Conservation (phyloP, 2,113 vertebrate genomes). For the Spea bombifrons region DNA sequence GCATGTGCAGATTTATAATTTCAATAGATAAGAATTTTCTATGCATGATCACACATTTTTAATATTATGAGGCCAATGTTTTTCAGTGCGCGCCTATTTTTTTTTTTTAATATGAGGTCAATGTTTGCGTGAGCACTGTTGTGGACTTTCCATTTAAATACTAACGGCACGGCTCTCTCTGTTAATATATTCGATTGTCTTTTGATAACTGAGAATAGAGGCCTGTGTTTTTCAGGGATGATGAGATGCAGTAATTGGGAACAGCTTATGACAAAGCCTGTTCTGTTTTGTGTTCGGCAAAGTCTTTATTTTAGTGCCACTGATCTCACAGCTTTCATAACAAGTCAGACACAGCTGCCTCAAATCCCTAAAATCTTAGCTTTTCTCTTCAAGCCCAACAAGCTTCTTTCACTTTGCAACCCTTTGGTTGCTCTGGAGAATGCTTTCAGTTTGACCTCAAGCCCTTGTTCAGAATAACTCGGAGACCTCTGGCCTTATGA, state of each 20-base stretch:
- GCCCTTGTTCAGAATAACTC: slow-evolving; percentile 37
- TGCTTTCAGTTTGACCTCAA: slow-evolving; percentile 30
- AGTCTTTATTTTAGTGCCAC: slow-evolving; percentile 41
- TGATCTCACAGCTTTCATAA: slow-evolving; percentile 46
- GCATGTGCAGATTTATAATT: too few species aligned
- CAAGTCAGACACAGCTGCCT: slow-evolving; percentile 39
- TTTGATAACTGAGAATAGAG: slow-evolving; percentile 37
- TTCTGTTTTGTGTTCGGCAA: slow-evolving; percentile 35
- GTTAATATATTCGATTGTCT: slow-evolving; percentile 24
- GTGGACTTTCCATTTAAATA: slow-evolving; percentile 8
- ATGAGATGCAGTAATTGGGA: slow-evolving; percentile 34
- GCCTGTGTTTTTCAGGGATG: slow-evolving; percentile 32
- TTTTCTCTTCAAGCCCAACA: slow-evolving; percentile 9
- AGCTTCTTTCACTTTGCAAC: slow-evolving; percentile 2
- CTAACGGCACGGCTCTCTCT: slow-evolving; percentile 1
- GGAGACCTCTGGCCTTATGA: slow-evolving; percentile 25
- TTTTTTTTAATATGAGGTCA: too few species aligned
- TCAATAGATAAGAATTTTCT: too few species aligned
- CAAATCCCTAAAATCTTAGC: slow-evolving; percentile 24
- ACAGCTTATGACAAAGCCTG: slow-evolving; percentile 28
- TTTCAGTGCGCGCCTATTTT: too few species aligned
- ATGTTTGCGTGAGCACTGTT: neutral
- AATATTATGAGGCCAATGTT: too few species aligned
- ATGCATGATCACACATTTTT: too few species aligned
- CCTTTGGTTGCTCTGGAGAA: slow-evolving; percentile 8